phyloP scores from a whole-genome alignment of 2,113 vertebrate species.

The Prionailurus bengalensis region DNA sequence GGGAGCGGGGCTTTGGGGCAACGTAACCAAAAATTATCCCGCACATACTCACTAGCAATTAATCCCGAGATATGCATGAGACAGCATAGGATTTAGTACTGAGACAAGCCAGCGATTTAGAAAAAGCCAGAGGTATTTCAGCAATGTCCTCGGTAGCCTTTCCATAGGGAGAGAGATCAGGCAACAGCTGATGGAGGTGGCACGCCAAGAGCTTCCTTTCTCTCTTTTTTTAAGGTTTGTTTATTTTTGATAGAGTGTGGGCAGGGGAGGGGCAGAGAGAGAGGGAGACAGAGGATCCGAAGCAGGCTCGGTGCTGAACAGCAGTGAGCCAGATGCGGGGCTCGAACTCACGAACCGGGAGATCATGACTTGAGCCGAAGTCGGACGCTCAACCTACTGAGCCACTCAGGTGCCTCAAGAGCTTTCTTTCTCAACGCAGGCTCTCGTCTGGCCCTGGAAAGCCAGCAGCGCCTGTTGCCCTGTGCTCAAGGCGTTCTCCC shows the following conservation, averaged over 20 bases:
- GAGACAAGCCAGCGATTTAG: slow-evolving; percentile 27
- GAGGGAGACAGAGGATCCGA: too few relatives aligned
- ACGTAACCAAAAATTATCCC: slow-evolving; percentile 57
- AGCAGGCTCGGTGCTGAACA: too few relatives aligned
- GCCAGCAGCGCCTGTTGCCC: neutral
- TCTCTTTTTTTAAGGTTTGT: too few relatives aligned
- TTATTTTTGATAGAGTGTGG: too few relatives aligned
- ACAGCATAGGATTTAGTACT: neutral
- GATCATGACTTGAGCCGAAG: too few relatives aligned
- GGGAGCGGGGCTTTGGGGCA: slow-evolving; percentile 16
- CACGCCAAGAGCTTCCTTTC: neutral
- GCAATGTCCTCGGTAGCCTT: slow-evolving; percentile 30
- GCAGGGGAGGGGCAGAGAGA: too few relatives aligned
- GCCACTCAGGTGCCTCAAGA: neutral
- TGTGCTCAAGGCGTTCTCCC: neutral
- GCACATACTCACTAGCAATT: slow-evolving; percentile 29
- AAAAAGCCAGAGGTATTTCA: slow-evolving; percentile 50
- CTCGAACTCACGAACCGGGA: too few relatives aligned
- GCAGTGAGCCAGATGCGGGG: too few relatives aligned
- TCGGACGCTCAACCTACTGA: too few relatives aligned
- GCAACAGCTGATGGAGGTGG: neutral
- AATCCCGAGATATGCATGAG: slow-evolving; percentile 32
- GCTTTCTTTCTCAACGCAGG: neutral
- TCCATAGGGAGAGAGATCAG: neutral
- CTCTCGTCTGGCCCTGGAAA: neutral